phyloP scores from a whole-genome alignment of 2,888 invertebrate genomes.

The Xanthia icteritia region DNA sequence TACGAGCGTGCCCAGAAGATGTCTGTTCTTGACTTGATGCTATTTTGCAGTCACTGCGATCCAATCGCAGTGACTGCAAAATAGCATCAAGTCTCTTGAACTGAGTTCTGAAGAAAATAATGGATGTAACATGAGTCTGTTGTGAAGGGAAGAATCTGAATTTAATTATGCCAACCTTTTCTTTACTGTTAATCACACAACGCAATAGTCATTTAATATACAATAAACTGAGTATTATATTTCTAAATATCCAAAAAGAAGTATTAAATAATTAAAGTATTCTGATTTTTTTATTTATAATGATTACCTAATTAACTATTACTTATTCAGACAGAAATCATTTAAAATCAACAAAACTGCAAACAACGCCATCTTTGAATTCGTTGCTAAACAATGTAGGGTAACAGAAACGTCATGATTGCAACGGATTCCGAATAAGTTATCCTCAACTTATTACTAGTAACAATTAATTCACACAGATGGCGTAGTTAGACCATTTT shows the following conservation, averaged over 20 bases:
- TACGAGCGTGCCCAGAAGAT: too few relatives aligned
- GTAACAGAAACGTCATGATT: background rate
- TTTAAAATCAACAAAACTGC: background rate
- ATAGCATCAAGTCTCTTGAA: background rate
- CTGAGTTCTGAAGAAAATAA: too few relatives aligned
- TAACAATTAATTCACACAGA: constrained; percentile 26
- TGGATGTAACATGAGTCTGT: background rate
- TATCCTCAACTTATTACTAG: background rate
- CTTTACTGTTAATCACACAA: background rate
- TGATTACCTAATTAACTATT: too few relatives aligned
- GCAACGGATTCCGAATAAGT: too few relatives aligned
- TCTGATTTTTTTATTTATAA: background rate
- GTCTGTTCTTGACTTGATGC: too few relatives aligned
- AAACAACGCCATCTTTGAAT: constrained; percentile 19
- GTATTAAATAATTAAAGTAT: background rate
- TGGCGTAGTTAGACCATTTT: constrained; percentile 24
- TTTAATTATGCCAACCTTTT: background rate
- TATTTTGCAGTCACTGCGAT: too few relatives aligned
- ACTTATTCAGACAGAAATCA: too few relatives aligned
- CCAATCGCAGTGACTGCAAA: background rate
- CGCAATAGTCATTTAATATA: background rate
- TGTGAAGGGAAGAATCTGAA: background rate
- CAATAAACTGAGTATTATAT: background rate
- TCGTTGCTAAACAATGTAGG: background rate
- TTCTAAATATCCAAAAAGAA: background rate